Evolutionary conservation across 2,113 vertebrate genomes (phyloP), one percentile per base, ranked within the genome.

Genomic region (Limanda limanda): DNA sequence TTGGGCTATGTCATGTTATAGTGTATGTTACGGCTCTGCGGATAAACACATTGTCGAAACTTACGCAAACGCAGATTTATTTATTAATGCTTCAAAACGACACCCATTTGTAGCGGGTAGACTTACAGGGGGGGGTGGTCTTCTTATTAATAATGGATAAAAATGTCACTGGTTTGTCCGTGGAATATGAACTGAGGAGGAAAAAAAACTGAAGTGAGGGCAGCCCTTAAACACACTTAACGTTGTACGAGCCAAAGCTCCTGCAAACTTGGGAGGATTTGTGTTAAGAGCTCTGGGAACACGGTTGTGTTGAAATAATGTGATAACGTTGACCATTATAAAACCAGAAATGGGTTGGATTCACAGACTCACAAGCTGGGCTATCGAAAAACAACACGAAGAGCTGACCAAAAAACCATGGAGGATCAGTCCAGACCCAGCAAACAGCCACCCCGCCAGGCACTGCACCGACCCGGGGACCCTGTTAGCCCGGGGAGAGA

Each of bases 381-480:
- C 71, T 48, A 51, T 64, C 24, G 81, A 79, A 85, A 85, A 85
- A 84, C 76, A 91, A 89, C 91, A 94, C 88, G 86, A 92, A 89
- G 90, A 83, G 48, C 67, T 84, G 69, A 66, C 67, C 68, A 86
- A 83, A 83, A 83, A 69, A 84, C 48, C 57, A 86, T 71, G 48
- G 45, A 74, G 76, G 76, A 85, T 47, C 45, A 66, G 60, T 54
- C 52, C 74, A 88, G 72, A 76, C 74, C 82, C 57, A 78, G 40
- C 71, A 68, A 56, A 57, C 48, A 83, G 71, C 72, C 68, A 54
- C 69, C 64, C 71, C 69, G 58, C 20, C 35, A 70, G 64, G 68
- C 57, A 71, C 13, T 31, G 18, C 35, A 64, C 54, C 20, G 31
- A 73, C 21, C 64, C 58, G 23, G 57, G 57, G 1, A 24, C 67